Evolutionary conservation across 1,140 invertebrate genomes (phyloP).

Genomic region (Panagrolaimus sp.): DNA sequence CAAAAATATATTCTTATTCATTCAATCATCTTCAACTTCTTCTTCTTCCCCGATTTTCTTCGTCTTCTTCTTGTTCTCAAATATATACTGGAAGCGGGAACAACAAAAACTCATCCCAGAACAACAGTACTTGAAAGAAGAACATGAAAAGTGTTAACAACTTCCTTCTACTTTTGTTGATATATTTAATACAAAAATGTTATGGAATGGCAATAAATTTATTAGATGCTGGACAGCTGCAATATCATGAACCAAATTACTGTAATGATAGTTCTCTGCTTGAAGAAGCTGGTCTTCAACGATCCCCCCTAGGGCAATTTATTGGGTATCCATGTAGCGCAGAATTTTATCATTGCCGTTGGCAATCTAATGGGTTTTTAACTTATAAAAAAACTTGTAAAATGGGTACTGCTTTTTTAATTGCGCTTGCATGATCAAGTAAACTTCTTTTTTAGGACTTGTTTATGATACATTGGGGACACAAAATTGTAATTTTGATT

Average conservation of each 20-base stretch:
- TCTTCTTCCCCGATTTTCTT: no score
- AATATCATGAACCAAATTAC: slow-evolving; percentile 38
- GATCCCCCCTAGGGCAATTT: slow-evolving; percentile 51
- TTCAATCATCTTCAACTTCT: no score
- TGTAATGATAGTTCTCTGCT: slow-evolving; percentile 44
- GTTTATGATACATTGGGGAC: slow-evolving; percentile 53
- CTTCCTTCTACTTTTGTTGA: no score
- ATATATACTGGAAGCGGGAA: no score
- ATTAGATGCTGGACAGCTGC: slow-evolving; percentile 26
- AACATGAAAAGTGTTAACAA: no score
- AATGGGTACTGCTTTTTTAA: slow-evolving; percentile 32
- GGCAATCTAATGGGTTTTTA: slow-evolving; percentile 52
- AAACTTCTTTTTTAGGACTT: slow-evolving; percentile 34
- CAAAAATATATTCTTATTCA: no score
- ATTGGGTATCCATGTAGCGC: slow-evolving; percentile 47
- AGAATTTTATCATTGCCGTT: slow-evolving; percentile 57
- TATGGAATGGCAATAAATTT: slow-evolving; percentile 3
- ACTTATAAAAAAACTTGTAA: slow-evolving; percentile 53
- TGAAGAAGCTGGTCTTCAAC: slow-evolving; percentile 34
- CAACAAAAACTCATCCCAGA: no score
- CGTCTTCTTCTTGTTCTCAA: no score
- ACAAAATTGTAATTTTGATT: slow-evolving; percentile 58
- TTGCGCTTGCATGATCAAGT: not conserved
- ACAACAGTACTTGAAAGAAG: no score
- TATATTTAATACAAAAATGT: no score